Conservation (phyloP, 2,888 invertebrate genomes). For the Metacarcinus magister region DNA sequence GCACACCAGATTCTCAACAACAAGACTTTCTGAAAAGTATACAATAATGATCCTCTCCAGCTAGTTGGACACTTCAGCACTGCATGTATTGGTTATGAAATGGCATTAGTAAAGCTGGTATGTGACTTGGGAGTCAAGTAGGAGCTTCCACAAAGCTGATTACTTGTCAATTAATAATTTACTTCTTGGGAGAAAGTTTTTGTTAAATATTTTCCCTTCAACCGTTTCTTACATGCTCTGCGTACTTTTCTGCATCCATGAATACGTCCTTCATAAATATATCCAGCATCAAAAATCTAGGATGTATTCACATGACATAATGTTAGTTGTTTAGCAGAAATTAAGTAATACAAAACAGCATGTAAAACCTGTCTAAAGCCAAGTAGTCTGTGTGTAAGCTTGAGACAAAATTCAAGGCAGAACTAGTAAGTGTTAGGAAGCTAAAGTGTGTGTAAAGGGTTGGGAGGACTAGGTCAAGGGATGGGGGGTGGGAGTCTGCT, state of each 20-base stretch:
- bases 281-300: background rate
- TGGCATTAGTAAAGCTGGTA: constrained; percentile 61
- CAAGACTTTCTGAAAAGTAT: constrained; percentile 46
- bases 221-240: background rate
- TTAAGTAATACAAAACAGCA: background rate
- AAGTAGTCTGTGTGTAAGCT: constrained; percentile 3
- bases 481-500: background rate
- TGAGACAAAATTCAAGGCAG: constrained; percentile 31
- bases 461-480: background rate
- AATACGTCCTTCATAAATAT: background rate
- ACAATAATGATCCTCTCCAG: constrained; percentile 31
- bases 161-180: background rate
- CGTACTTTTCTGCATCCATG: background rate
- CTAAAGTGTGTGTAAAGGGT: constrained; percentile 11
- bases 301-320: background rate
- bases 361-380: background rate
- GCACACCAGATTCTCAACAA: constrained; percentile 52
- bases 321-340: background rate
- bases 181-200: background rate
- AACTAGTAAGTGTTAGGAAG: constrained; percentile 50
- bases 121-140: background rate
- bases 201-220: background rate
- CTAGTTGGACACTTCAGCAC: constrained; percentile 45
- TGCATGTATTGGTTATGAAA: constrained; percentile 52
- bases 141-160: constrained; percentile 6